Evolutionary conservation across 2,797 vertebrate species (phyloP).

Genomic region (Hippocampus kuda): DNA sequence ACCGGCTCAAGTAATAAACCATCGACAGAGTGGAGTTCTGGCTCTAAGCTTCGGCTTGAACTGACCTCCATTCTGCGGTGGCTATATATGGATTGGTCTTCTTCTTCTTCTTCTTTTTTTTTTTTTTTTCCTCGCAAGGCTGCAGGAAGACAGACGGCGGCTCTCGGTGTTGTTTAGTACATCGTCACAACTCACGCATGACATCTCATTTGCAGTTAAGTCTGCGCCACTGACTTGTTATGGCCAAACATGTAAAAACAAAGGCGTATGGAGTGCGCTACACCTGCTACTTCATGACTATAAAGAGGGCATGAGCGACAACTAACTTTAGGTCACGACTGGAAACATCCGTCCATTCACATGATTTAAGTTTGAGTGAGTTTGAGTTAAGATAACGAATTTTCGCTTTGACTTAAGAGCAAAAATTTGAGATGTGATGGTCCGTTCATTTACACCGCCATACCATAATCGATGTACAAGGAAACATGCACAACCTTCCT

Average conservation of each 20-base stretch:
- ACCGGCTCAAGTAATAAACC: background rate
- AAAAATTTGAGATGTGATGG: background rate
- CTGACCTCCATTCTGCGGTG: slow-evolving; percentile 6
- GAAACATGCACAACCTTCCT: background rate
- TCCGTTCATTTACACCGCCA: background rate
- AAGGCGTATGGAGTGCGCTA: background rate
- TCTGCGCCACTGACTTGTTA: background rate
- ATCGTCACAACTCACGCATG: slow-evolving; percentile 13
- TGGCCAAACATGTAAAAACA: background rate
- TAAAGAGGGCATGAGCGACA: background rate
- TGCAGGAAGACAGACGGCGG: slow-evolving; percentile 17
- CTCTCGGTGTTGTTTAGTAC: slow-evolving; percentile 14
- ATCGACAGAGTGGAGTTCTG: background rate
- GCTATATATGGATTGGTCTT: slow-evolving; percentile 37
- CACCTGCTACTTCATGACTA: background rate
- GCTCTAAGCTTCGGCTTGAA: slow-evolving; percentile 19
- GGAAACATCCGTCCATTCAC: background rate
- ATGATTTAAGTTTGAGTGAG: background rate
- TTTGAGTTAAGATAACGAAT: no score
- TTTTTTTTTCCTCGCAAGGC: slow-evolving; percentile 32
- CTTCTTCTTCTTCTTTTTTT: slow-evolving; percentile 28
- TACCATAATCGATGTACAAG: background rate
- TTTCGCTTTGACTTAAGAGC: no score
- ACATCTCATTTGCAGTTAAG: slow-evolving; percentile 1
- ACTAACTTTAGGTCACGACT: background rate